Evolutionary conservation across 2,888 invertebrate species (phyloP).

Genomic region (Notocelia uddmanniana): DNA sequence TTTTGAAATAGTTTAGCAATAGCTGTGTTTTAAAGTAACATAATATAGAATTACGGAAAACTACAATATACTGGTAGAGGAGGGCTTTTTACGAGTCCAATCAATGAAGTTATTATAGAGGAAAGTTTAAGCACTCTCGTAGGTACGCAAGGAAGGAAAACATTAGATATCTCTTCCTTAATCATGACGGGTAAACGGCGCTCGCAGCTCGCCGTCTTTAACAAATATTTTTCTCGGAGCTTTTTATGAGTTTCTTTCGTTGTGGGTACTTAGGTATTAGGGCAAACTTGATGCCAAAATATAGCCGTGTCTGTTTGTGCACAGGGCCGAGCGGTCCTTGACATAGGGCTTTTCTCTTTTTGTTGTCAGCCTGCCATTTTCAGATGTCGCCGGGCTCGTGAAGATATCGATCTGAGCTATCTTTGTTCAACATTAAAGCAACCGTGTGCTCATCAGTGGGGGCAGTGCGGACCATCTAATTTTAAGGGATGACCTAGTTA

Average conservation of each 20-base stretch:
- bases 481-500: constrained; percentile 77
- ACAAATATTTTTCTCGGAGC: constrained; percentile 64
- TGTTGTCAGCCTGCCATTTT: constrained; percentile 55
- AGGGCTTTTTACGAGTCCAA: constrained; percentile 47
- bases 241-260: constrained; percentile 64
- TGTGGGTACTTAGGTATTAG: constrained; percentile 57
- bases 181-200: constrained; percentile 64
- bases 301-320: constrained; percentile 40
- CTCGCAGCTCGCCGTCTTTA: constrained; percentile 59
- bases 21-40: too few species aligned
- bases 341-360: constrained; percentile 46
- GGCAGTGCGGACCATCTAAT: constrained; percentile 65
- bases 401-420: constrained; percentile 70
- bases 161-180: constrained; percentile 69
- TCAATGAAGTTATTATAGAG: constrained; percentile 52
- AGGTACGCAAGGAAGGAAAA: constrained; percentile 65
- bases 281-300: constrained; percentile 56
- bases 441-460: constrained; percentile 62
- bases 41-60: constrained; percentile 24
- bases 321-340: constrained; percentile 29
- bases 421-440: constrained; percentile 67
- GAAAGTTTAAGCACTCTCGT: constrained; percentile 53
- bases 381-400: constrained; percentile 57
- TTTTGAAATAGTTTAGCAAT: too few species aligned
- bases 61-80: constrained; percentile 26